These are phyloP conservation scores for Trachurus trachurus DNA, from an alignment of 2,797 vertebrate species.

Conservation along the genomic window DNA sequence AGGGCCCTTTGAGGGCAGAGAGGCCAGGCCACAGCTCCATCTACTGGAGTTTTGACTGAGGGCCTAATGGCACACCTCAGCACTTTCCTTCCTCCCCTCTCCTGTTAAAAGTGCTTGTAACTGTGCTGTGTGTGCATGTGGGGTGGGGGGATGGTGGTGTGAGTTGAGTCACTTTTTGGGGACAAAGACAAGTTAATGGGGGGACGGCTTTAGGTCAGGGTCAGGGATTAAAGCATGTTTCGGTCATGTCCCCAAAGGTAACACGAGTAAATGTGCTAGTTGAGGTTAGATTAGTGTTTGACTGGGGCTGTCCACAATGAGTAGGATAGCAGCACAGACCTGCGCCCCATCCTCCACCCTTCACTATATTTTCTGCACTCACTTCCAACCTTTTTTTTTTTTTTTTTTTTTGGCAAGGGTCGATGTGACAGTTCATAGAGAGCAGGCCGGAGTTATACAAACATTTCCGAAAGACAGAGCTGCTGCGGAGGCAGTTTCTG, in stretches of 20 bases:
- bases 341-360: conserved; percentile 43
- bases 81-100: conserved; percentile 60
- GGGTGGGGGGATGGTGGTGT: background rate
- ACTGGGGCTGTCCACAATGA: too few species aligned
- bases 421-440: conserved; percentile 15
- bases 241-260: too few species aligned
- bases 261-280: too few species aligned
- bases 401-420: background rate
- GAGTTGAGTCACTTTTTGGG: too few species aligned
- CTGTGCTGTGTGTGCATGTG: conserved; percentile 31
- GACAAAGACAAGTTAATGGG: too few species aligned
- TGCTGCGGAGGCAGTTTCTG: conserved; percentile 19
- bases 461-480: conserved; percentile 16
- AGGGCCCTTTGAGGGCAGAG: conserved; percentile 81
- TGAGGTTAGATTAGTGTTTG: too few species aligned
- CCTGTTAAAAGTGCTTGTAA: conserved; percentile 37
- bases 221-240: too few species aligned
- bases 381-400: conserved; percentile 4
- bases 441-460: conserved; percentile 32
- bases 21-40: conserved; percentile 66
- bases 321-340: too few species aligned
- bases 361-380: conserved; percentile 27
- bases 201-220: too few species aligned
- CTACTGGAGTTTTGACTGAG: conserved; percentile 67
- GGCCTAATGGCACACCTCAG: conserved; percentile 72